Evolutionary conservation across 2,113 vertebrate genomes (phyloP), one percentile per base, ranked within the genome.

Genomic region (Labrus mixtus): DNA sequence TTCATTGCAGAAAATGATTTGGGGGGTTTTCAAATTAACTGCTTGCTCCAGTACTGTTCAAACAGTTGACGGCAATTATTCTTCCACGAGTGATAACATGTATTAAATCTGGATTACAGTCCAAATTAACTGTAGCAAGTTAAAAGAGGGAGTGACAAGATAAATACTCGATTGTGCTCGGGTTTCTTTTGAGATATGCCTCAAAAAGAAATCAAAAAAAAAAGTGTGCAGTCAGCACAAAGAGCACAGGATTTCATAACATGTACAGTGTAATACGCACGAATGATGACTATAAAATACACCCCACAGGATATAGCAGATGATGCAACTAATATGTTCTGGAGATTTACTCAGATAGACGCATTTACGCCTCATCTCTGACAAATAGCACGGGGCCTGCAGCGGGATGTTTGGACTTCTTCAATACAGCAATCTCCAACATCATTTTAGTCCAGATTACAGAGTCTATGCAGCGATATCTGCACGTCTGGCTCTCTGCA

Each of bases 371-470:
- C 68, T 85, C 81, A 59, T 68, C 71, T 22, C 57, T 83, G 76
- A 82, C 64, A 88, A 45, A 78, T 68, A 10, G 65, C 69, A 68
- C 48, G 65, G 37, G 69, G 61, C 78, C 63, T 79, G 57, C 13
- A 58, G 68, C 61, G 48, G 60, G 51, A 84, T 73, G 43, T 86
- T 74, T 90, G 84, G 77, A 76, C 78, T 83, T 86, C 78, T 86
- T 81, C 85, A 78, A 79, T 43, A 54, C 76, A 62, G 36, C 46
- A 65, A 48, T 82, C 68, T 84, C 67, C 81, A 73, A 66, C 50
- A 66, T 76, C 69, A 65, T 73, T 83, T 81, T 37, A 61, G 48
- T 86, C 54, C 71, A 80, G 76, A 82, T 87, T 84, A 84, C 73
- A 80, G 64, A 82, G 76, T 78, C 87, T 55, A 37, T 64, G 46